A percentile compares a stretch with the other conserved stretches of the same genome.
Conservation (phyloP, 2,888 invertebrate species). For the Drosophila pseudotalamancana region DNA sequence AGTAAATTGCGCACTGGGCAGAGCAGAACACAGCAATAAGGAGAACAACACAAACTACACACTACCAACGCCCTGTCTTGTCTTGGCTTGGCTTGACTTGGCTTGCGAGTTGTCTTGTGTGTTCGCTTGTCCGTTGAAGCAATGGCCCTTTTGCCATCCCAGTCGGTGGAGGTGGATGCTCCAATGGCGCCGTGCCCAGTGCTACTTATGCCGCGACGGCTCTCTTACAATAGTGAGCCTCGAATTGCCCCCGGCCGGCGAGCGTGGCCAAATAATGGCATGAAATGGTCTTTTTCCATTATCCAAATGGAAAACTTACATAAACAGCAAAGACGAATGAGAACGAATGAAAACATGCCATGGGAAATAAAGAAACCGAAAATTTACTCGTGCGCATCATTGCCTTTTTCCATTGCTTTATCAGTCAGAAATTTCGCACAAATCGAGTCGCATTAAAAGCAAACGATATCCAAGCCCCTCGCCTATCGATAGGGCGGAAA, state of each 20-base stretch:
- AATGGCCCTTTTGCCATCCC: constrained; percentile 4
- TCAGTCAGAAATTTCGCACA: constrained; percentile 77
- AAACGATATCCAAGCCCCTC: constrained; percentile 34
- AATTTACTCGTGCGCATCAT: constrained; percentile 79
- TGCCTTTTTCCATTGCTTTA: constrained; percentile 77
- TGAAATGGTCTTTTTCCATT: constrained; percentile 83
- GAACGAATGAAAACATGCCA: constrained; percentile 62
- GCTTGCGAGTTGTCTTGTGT: too few relatives aligned
- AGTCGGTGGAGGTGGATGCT: constrained; percentile 19
- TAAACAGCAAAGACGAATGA: constrained; percentile 67
- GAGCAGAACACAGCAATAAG: background rate
- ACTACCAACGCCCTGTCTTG: constrained; percentile 27
- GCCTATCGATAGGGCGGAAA: background rate
- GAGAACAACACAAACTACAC: constrained; percentile 5
- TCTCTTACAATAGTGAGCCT: constrained; percentile 67
- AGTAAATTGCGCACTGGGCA: constrained; percentile 26
- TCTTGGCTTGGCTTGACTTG: too few relatives aligned
- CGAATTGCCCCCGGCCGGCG: constrained; percentile 65
- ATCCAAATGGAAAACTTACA: constrained; percentile 83
- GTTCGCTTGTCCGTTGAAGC: constrained; percentile 17
- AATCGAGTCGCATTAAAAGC: constrained; percentile 64
- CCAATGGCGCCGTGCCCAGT: constrained; percentile 70
- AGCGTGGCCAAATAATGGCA: constrained; percentile 70
- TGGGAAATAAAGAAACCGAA: constrained; percentile 61
- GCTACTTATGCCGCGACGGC: constrained; percentile 50